A percentile compares a stretch with the other conserved stretches of the same genome.
Conservation (phyloP, 2,113 vertebrate species). For the Sarotherodon lohbergeri region DNA sequence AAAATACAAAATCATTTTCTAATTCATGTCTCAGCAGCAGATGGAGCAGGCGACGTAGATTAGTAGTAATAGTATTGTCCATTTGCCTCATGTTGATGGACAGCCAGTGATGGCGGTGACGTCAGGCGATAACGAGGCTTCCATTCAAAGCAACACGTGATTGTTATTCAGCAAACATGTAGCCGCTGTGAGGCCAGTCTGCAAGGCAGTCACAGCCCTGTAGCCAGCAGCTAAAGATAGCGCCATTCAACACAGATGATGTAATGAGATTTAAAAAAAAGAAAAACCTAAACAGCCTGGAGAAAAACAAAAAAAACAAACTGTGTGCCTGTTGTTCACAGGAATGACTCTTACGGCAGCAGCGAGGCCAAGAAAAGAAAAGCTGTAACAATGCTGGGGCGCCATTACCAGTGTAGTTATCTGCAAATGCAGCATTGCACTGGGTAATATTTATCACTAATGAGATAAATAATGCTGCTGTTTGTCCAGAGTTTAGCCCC, state of each 20-base stretch:
- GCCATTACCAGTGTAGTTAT: constrained; percentile 37
- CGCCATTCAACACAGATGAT: constrained; percentile 49
- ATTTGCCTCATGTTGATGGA: constrained; percentile 25
- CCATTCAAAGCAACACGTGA: constrained; percentile 35
- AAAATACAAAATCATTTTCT: constrained; percentile 45
- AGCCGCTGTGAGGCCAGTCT: constrained; percentile 10
- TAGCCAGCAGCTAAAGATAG: constrained; percentile 59
- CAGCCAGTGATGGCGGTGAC: background rate
- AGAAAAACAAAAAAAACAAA: constrained; percentile 33
- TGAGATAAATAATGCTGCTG: constrained; percentile 54
- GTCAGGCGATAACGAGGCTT: constrained; percentile 19
- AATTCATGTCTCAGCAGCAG: constrained; percentile 19
- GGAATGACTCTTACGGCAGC: constrained; percentile 28
- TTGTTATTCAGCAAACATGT: constrained; percentile 28
- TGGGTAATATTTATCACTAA: constrained; percentile 55
- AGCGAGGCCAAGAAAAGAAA: background rate
- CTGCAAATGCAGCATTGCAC: constrained; percentile 33
- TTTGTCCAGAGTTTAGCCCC: constrained; percentile 41
- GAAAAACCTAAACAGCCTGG: constrained; percentile 58
- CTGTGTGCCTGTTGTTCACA: constrained; percentile 46
- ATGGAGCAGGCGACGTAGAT: background rate
- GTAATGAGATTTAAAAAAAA: constrained; percentile 40
- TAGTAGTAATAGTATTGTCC: constrained; percentile 10
- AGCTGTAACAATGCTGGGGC: background rate
- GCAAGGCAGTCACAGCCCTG: constrained; percentile 5